Conservation (phyloP, 2,888 invertebrate species). For the Macrophya alboannulata region DNA sequence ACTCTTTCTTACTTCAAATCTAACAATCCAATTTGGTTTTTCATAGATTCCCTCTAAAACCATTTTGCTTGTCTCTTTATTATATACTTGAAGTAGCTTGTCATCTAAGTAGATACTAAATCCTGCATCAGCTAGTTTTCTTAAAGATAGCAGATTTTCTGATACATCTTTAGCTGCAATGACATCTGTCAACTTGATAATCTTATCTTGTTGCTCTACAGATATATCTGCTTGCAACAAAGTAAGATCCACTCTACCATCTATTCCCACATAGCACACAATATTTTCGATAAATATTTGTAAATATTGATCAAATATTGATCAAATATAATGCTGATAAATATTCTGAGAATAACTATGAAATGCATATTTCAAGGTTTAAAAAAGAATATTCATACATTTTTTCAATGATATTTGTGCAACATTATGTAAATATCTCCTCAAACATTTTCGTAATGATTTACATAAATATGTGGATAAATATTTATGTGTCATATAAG, state of each 20-base stretch:
- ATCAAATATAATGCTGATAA: too few relatives aligned
- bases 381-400: too few relatives aligned
- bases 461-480: too few relatives aligned
- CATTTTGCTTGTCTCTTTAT: constrained; percentile 59
- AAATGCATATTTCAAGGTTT: too few relatives aligned
- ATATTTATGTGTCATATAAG: too few relatives aligned
- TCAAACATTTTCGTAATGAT: too few relatives aligned
- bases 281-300: too few relatives aligned
- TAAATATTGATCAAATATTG: too few relatives aligned
- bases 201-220: not conserved
- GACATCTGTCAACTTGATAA: constrained; percentile 60
- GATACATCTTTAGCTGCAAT: constrained; percentile 59
- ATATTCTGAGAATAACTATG: too few relatives aligned
- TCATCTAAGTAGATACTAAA: constrained; percentile 63
- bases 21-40: constrained; percentile 61
- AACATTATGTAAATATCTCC: too few relatives aligned
- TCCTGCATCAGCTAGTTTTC: constrained; percentile 63
- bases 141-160: constrained; percentile 63
- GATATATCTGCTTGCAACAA: not conserved
- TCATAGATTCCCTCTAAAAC: constrained; percentile 61
- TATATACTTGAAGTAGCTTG: constrained; percentile 59
- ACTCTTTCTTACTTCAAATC: constrained; percentile 60
- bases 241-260: constrained; percentile 28
- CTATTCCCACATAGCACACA: constrained; percentile 53
- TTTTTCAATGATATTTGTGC: too few relatives aligned